These are phyloP conservation scores for Poeciliopsis occidentalis DNA, from an alignment of 2,113 vertebrate species.

Conservation along the genomic window DNA sequence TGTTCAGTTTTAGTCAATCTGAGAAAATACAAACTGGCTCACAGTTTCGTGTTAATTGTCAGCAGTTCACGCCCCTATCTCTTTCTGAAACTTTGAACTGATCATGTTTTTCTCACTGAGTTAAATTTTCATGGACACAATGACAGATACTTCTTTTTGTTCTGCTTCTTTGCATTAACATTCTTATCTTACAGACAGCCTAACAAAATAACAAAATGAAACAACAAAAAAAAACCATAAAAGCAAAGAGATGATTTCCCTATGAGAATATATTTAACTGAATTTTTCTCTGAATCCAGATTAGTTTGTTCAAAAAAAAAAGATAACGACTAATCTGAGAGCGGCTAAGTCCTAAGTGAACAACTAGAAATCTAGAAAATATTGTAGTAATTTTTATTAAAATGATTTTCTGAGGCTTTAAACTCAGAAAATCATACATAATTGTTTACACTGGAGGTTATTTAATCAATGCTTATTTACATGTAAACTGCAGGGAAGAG, in stretches of 20 bases:
- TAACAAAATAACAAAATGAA: background rate
- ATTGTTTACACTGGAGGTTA: background rate
- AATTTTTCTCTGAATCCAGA: background rate
- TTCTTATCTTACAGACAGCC: background rate
- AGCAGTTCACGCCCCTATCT: background rate
- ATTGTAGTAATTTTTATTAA: background rate
- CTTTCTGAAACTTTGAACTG: conserved; percentile 12
- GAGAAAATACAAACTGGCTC: conserved; percentile 1
- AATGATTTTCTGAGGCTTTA: background rate
- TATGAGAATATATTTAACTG: too few species aligned
- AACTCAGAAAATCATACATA: background rate
- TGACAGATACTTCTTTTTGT: background rate
- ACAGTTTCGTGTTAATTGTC: too few species aligned
- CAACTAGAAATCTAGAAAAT: background rate
- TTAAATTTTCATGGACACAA: background rate
- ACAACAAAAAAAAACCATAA: background rate
- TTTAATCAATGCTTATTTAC: background rate
- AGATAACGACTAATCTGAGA: background rate
- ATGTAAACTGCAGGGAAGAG: too few species aligned
- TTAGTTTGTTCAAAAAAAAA: background rate
- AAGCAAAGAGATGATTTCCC: background rate
- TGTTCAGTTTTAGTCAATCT: too few species aligned
- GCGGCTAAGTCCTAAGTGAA: background rate
- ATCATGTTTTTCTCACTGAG: background rate
- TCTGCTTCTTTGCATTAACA: background rate